phyloP scores from a whole-genome alignment of 2,888 invertebrate genomes.

The Marasmarcha lunaedactyla region DNA sequence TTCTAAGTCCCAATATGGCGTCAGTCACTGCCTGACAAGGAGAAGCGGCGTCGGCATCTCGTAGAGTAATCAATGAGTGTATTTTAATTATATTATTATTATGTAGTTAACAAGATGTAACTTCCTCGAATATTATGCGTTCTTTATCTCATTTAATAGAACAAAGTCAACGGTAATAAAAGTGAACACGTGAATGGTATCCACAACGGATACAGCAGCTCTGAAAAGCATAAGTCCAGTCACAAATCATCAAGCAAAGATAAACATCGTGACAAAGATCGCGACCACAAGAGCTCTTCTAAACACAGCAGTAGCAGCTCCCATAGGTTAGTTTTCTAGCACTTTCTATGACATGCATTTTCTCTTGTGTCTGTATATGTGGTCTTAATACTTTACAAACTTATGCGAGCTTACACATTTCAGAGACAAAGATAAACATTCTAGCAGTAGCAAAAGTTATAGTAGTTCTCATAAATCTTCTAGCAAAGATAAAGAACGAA shows the following conservation, averaged over 20 bases:
- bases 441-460: conserved; percentile 60
- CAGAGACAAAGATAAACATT: conserved; percentile 65
- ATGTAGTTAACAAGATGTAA: no score
- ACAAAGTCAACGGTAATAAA: conserved; percentile 67
- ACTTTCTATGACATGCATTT: conserved; percentile 2
- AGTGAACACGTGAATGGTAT: conserved; percentile 81
- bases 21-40: conserved; percentile 36
- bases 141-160: conserved; percentile 38
- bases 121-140: no score
- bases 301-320: conserved; percentile 58
- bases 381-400: no score
- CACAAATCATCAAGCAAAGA: conserved; percentile 78
- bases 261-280: conserved; percentile 76
- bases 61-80: conserved; percentile 13
- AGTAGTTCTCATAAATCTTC: conserved; percentile 68
- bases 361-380: no score
- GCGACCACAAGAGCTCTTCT: conserved; percentile 68
- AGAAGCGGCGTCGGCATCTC: conserved; percentile 43
- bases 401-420: conserved; percentile 9
- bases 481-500: conserved; percentile 65
- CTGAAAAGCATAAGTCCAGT: conserved; percentile 69
- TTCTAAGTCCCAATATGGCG: conserved; percentile 91
- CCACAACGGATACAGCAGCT: conserved; percentile 78
- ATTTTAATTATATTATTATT: no score
- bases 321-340: conserved; percentile 47